Base-by-base conservation (phyloP, 2,113 vertebrate genomes). In the Scolopax mira region DNA sequence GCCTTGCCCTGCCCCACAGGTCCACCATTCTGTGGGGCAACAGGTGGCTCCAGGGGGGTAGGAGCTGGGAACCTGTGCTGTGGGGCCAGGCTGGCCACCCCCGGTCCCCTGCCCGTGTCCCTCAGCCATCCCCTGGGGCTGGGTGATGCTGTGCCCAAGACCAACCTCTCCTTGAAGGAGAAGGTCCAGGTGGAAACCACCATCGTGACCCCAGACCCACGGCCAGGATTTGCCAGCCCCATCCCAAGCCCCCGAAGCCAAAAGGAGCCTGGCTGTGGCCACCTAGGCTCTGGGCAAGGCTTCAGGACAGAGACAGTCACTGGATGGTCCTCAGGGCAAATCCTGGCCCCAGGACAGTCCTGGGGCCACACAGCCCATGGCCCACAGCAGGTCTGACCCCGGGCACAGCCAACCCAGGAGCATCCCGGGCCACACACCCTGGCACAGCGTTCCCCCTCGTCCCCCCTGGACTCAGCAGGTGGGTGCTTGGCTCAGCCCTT, bases 31-130 rank as follows among this genome's bases (percentile, higher is more conserved):
- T 0, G 0, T 4, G 60, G 33, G 51, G 90, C 14, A 13, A 28
- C 51, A n/a, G 54, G 33, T 4, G 74, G 55, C 37, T 48, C 41
- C 58, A 15, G 52, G 30, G 23, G 22, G 18, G 82, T 3, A 12
- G 44, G 39, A 46, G 72, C 57, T 49, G 84, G 23, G 21, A 24
- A 12, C 23, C 13, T 0, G 0, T 3, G 2, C 1, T 3, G 0
- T 0, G 35, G 25, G 27, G 41, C 14, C 49, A 4, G 55, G 13
- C 65, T 54, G 48, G 18, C 46, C 46, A 46, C 46, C 46, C 46
- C n/a, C 1, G 0, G 12, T 6, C n/a, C 49, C 14, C 35, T 46
- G 28, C 61, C 35, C 51, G 1, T 1, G 1, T 18, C 37, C 39
- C 39, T 5, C 49, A 70, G 74, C 44, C 6, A 0, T 7, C 22